These are phyloP conservation scores for Myiotriccus ornatus DNA, from an alignment of 2,797 vertebrate species.

Conservation along the genomic window DNA sequence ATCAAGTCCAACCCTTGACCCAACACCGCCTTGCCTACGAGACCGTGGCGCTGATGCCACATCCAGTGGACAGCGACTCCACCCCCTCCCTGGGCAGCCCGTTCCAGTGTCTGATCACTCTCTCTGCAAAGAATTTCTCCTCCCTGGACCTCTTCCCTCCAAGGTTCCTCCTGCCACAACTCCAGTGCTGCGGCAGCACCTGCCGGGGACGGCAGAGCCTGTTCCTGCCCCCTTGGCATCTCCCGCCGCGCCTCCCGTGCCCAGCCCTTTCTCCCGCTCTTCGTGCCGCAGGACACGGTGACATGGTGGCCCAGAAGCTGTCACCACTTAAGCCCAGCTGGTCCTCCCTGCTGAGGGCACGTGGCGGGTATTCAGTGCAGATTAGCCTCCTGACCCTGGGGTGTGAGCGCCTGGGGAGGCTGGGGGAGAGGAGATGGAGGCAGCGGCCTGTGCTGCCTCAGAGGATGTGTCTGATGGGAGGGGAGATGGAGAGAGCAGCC, in stretches of 20 bases:
- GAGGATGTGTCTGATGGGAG: background rate
- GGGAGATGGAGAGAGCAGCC: background rate
- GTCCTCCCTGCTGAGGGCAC: background rate
- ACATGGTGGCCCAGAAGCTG: background rate
- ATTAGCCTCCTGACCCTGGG: conserved; percentile 41
- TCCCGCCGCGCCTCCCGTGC: background rate
- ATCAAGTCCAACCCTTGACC: too few relatives aligned
- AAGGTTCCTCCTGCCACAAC: fast-evolving
- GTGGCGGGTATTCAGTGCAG: background rate
- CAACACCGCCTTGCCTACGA: too few relatives aligned
- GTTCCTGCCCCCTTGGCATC: background rate
- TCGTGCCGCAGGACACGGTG: background rate
- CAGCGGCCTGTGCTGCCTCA: background rate
- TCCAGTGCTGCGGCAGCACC: fast-evolving
- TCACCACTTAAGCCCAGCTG: conserved; percentile 1
- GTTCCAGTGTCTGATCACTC: too few relatives aligned
- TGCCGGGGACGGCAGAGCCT: fast-evolving
- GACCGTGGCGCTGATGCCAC: too few relatives aligned
- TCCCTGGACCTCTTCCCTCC: background rate
- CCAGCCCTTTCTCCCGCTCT: background rate
- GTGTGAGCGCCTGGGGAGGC: background rate
- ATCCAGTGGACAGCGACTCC: too few relatives aligned
- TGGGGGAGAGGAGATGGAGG: background rate
- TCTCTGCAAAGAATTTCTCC: too few relatives aligned
- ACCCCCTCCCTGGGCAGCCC: too few relatives aligned